A percentile compares a stretch with the other conserved stretches of the same genome.
phyloP scores from a whole-genome alignment of 1,140 invertebrate species.

The Palaemon carinicauda region DNA sequence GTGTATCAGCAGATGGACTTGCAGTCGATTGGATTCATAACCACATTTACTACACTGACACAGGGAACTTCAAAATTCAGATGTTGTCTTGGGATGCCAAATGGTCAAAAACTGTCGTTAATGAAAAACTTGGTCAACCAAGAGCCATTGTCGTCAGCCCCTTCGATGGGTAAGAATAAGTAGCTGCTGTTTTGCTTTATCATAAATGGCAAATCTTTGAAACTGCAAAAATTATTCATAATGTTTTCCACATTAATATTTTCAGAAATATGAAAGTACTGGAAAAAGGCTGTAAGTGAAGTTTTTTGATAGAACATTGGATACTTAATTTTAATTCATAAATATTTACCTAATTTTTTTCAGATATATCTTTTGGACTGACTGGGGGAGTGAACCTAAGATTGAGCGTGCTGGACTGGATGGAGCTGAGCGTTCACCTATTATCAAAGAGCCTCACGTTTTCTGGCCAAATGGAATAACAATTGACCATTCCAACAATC shows the following conservation, averaged over 20 bases:
- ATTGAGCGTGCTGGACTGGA: conserved; percentile 83
- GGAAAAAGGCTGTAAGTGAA: too few relatives aligned
- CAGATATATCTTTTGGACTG: conserved; percentile 91
- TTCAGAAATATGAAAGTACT: too few relatives aligned
- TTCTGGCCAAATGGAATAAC: conserved; percentile 84
- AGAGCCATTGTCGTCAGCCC: conserved; percentile 86
- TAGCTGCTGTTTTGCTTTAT: not conserved
- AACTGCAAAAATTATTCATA: too few relatives aligned
- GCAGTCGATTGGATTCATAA: conserved; percentile 84
- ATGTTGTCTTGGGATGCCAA: conserved; percentile 74
- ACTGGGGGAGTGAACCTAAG: conserved; percentile 82
- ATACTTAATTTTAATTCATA: not conserved
- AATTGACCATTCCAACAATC: conserved; percentile 75
- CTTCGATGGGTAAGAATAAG: conserved; percentile 68
- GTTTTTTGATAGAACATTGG: too few relatives aligned
- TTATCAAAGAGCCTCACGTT: conserved; percentile 72
- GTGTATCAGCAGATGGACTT: conserved; percentile 82
- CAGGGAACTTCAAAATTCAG: conserved; percentile 69
- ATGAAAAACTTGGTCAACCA: conserved; percentile 77
- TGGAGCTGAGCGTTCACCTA: conserved; percentile 71
- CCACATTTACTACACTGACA: conserved; percentile 77
- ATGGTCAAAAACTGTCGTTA: conserved; percentile 77
- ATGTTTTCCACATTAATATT: too few relatives aligned
- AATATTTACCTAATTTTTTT: conserved; percentile 62
- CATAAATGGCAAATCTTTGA: not conserved